These are phyloP conservation scores for Diorhabda carinulata DNA, from an alignment of 1,140 invertebrate species.

Conservation along the genomic window DNA sequence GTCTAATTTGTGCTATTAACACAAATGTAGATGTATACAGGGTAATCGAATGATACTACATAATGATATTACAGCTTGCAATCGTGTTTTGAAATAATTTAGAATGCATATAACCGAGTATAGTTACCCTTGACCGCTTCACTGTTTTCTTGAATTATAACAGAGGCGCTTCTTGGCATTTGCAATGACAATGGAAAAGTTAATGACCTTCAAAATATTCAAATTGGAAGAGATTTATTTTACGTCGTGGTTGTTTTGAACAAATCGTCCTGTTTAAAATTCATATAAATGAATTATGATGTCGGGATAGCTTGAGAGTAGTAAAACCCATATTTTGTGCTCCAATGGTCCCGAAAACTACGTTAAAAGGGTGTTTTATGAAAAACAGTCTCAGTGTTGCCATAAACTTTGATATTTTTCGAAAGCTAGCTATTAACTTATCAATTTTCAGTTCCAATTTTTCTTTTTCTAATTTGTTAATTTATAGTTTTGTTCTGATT, in stretches of 20 bases:
- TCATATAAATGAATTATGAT: conserved; percentile 20
- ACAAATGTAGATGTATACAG: too few species aligned
- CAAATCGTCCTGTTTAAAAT: conserved; percentile 8
- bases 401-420: not conserved
- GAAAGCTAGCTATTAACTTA: too few species aligned
- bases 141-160: not conserved
- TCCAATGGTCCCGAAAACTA: conserved; percentile 30
- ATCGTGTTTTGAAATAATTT: too few species aligned
- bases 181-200: not conserved
- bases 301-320: conserved; percentile 19
- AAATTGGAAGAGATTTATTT: conserved; percentile 10
- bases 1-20: too few species aligned
- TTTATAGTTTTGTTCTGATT: too few species aligned
- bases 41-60: too few species aligned
- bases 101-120: too few species aligned
- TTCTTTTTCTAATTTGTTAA: too few species aligned
- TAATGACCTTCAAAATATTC: conserved; percentile 12
- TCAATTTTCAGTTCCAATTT: too few species aligned
- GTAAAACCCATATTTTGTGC: conserved; percentile 28
- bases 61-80: too few species aligned
- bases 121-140: not conserved
- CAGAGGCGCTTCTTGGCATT: not conserved
- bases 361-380: conserved; percentile 16
- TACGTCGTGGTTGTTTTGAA: conserved; percentile 5
- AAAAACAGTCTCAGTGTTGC: not conserved